phyloP scores from a whole-genome alignment of 2,797 vertebrate genomes.

The Ceyx erithaca region DNA sequence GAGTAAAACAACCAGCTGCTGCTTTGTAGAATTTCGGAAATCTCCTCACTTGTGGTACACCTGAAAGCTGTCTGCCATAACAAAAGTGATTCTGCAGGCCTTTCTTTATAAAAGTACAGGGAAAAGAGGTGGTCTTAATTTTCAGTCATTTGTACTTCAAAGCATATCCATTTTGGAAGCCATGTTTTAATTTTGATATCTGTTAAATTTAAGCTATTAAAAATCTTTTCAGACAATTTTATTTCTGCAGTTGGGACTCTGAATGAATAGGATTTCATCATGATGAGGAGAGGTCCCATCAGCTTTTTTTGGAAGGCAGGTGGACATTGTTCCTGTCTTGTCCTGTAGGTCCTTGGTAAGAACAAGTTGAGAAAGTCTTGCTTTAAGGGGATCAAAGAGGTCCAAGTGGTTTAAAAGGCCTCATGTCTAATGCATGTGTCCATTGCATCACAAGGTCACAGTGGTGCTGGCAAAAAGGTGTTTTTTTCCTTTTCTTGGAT shows the following conservation, averaged over 20 bases:
- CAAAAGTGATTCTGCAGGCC: not conserved
- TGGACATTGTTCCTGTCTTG: not conserved
- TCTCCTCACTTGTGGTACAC: not conserved
- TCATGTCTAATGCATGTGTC: not conserved
- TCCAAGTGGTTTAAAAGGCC: constrained; percentile 5
- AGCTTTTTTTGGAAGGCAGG: not conserved
- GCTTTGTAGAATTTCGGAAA: not conserved
- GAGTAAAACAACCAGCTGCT: not conserved
- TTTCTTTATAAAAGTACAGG: not conserved
- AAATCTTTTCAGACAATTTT: not conserved
- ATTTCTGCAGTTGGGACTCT: not conserved
- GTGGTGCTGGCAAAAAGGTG: not conserved
- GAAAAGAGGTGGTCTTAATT: not conserved
- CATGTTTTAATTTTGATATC: not conserved
- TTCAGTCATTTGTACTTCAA: not conserved
- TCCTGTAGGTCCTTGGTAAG: not conserved
- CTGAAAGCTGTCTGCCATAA: not conserved
- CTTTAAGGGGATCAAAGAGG: not conserved
- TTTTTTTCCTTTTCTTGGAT: not conserved
- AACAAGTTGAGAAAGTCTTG: not conserved
- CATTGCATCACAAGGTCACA: not conserved
- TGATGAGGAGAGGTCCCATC: not conserved
- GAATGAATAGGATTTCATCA: not conserved
- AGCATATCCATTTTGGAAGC: constrained; percentile 16
- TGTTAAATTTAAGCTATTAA: not conserved